phyloP scores from a whole-genome alignment of 1,140 invertebrate species.

The Pectinophora gossypiella region DNA sequence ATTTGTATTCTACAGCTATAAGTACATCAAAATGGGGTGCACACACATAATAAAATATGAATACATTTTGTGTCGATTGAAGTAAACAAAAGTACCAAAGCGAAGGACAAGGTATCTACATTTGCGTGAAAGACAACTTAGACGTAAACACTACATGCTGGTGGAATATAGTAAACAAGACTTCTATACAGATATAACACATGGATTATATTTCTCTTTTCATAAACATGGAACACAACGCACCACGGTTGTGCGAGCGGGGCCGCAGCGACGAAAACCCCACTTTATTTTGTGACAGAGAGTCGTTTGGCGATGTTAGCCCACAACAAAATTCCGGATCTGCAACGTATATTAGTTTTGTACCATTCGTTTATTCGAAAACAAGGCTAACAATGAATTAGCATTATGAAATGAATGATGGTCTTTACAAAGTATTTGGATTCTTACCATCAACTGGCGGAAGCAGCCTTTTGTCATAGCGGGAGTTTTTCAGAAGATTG shows the following conservation, averaged over 20 bases:
- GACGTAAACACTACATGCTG: neutral
- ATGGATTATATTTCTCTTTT: slow-evolving; percentile 54
- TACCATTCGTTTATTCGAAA: too few relatives aligned
- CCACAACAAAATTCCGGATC: slow-evolving; percentile 92
- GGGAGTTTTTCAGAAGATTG: slow-evolving; percentile 85
- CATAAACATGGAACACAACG: slow-evolving; percentile 74
- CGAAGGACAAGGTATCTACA: slow-evolving; percentile 14
- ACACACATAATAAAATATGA: slow-evolving; percentile 10
- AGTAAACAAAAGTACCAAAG: slow-evolving; percentile 24
- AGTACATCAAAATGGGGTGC: slow-evolving; percentile 27
- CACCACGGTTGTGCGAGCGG: slow-evolving; percentile 80
- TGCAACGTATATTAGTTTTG: slow-evolving; percentile 82
- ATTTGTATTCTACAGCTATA: slow-evolving; percentile 16
- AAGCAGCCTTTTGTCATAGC: slow-evolving; percentile 91
- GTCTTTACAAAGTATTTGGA: too few relatives aligned
- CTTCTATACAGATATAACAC: slow-evolving; percentile 22
- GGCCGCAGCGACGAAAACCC: slow-evolving; percentile 77
- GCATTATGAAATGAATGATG: too few relatives aligned
- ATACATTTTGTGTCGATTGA: neutral
- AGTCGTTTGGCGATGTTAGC: slow-evolving; percentile 83
- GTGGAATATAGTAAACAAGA: slow-evolving; percentile 26
- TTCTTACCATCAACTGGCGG: slow-evolving; percentile 90
- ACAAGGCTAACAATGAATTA: too few relatives aligned
- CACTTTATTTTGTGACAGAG: slow-evolving; percentile 64
- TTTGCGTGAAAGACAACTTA: slow-evolving; percentile 24